A percentile compares a stretch with the other conserved stretches of the same genome.
phyloP scores from a whole-genome alignment of 1,140 invertebrate genomes.

The Acromyrmex heyeri region DNA sequence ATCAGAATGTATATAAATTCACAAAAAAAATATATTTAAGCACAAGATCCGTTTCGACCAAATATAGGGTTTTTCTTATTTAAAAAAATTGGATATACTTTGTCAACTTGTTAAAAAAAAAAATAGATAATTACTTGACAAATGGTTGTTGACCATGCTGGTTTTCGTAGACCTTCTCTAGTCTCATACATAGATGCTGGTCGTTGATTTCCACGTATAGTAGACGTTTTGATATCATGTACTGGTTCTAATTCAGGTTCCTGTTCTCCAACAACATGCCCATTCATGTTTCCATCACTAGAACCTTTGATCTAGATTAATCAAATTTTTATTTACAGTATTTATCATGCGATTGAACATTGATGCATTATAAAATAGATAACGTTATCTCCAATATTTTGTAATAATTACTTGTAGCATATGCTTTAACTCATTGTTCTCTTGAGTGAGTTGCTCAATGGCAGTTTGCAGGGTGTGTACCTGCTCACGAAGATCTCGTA shows the following conservation, averaged over 20 bases:
- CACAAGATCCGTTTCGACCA: no score
- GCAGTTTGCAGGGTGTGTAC: slow-evolving; percentile 88
- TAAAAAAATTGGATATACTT: neutral
- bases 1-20: no score
- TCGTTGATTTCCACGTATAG: slow-evolving; percentile 87
- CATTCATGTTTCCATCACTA: slow-evolving; percentile 81
- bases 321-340: slow-evolving; percentile 21
- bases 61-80: no score
- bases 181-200: slow-evolving; percentile 96
- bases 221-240: slow-evolving; percentile 81
- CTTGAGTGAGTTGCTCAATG: slow-evolving; percentile 89
- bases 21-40: no score
- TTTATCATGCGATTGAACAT: slow-evolving; percentile 1
- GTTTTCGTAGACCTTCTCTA: slow-evolving; percentile 90
- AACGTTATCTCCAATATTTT: neutral
- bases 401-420: slow-evolving; percentile 80
- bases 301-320: slow-evolving; percentile 62
- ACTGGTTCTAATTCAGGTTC: slow-evolving; percentile 82
- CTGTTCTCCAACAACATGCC: slow-evolving; percentile 80
- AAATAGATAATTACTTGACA: slow-evolving; percentile 87
- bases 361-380: slow-evolving; percentile 12
- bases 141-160: slow-evolving; percentile 89
- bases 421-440: slow-evolving; percentile 90
- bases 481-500: slow-evolving; percentile 89
- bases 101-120: neutral